Evolutionary conservation across 2,113 vertebrate genomes (phyloP).

Genomic region (Strigops habroptila): DNA sequence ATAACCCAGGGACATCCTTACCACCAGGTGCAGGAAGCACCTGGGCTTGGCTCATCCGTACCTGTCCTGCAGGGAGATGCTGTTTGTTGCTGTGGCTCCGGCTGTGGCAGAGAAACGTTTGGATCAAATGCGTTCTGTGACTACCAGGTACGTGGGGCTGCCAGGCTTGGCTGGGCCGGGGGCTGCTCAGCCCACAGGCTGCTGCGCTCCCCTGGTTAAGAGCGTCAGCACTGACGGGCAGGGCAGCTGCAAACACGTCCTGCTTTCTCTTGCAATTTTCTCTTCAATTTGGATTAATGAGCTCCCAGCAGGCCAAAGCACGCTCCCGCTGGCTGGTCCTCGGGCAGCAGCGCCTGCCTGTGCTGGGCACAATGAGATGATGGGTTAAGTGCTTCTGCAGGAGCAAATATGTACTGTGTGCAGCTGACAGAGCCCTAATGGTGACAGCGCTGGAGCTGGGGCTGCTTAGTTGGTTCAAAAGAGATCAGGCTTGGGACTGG

Average conservation of each 20-base stretch:
- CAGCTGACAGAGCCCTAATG: not conserved
- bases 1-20: not conserved
- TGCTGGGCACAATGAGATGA: not conserved
- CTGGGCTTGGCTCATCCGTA: rapidly evolving
- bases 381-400: conserved; percentile 14
- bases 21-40: rapidly evolving
- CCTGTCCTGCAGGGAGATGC: rapidly evolving
- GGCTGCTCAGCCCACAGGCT: not conserved
- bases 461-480: not conserved
- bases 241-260: not conserved
- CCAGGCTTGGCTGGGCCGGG: rapidly evolving
- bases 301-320: not conserved
- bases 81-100: not conserved
- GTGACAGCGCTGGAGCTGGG: not conserved
- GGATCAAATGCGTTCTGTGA: rapidly evolving
- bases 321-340: not conserved
- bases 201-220: not conserved
- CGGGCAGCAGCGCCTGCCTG: not conserved
- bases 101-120: not conserved
- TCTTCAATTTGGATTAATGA: not conserved
- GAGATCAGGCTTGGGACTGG: not conserved
- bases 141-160: not conserved
- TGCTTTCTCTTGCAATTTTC: not conserved
- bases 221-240: not conserved
- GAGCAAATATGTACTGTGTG: not conserved